A percentile compares a stretch with the other conserved stretches of the same genome.
These are phyloP conservation scores for Egretta garzetta DNA, from an alignment of 2,113 vertebrate genomes.

Conservation along the genomic window DNA sequence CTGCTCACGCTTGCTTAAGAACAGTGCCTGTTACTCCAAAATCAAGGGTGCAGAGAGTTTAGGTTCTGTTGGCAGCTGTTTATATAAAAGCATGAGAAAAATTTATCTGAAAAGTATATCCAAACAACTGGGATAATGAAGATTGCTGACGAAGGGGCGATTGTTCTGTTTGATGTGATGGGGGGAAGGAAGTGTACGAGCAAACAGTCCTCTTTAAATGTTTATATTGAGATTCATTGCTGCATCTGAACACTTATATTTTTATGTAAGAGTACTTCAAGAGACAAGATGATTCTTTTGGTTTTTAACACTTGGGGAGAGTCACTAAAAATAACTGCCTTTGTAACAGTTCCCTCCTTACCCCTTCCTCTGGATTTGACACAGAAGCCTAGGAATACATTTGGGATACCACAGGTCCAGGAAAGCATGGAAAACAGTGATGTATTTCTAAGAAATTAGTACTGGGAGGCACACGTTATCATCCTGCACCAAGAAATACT, in stretches of 20 bases:
- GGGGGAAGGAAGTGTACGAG: not conserved
- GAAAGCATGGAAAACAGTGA: not conserved
- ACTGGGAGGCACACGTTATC: not conserved
- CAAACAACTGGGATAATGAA: not conserved
- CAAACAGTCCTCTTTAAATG: not conserved
- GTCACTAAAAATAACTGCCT: not conserved
- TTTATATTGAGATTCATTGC: not conserved
- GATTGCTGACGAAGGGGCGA: rapidly evolving
- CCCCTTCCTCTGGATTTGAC: not conserved
- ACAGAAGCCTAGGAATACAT: not conserved
- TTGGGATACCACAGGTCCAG: not conserved
- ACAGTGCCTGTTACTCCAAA: not conserved
- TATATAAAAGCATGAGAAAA: not conserved
- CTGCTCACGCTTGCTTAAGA: not conserved
- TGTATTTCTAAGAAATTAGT: not conserved
- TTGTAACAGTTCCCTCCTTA: not conserved
- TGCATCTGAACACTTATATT: not conserved
- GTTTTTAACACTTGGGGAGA: not conserved
- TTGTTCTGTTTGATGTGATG: not conserved
- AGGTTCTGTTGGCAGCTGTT: not conserved
- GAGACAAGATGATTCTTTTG: not conserved
- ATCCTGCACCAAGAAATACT: not conserved
- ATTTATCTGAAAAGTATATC: not conserved
- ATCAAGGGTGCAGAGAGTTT: not conserved
- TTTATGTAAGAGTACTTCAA: not conserved